Evolutionary conservation across 2,113 vertebrate genomes (phyloP), one percentile per base, ranked within the genome.

Genomic region (Hippolais icterina): DNA sequence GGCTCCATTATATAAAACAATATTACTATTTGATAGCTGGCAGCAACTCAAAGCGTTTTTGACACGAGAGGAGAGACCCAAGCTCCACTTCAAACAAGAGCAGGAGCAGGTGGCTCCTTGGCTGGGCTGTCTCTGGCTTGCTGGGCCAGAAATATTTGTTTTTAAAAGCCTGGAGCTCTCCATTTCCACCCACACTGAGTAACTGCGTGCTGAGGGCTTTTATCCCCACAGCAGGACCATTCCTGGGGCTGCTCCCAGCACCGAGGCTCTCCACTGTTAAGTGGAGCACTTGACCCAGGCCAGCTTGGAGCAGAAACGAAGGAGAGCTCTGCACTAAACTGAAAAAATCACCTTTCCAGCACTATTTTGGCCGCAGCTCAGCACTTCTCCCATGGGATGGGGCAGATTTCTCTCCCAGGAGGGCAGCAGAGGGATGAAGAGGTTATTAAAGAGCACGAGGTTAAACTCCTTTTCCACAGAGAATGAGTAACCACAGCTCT

Each of bases 311-410:
- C 37, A 44, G 44, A 10, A 79, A 31, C 0, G 12, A 46, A 41
- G 56, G 27, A 15, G 9, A 72, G 31, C 57, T 91, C 65, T 49
- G 37, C 57, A 27, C 24, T 41, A 29, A 41, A 56, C 12, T 8
- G 0, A 70, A 87, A 87, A 77, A 80, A 46, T 20, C 37, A 27
- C 44, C 6, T 82, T 68, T 3, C 9, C 61, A 83, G 57, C 41
- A 3, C 7, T 11, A 0, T 23, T 60, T n/a, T 4, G 6, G 50
- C 18, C 23, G 24, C 5, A 0, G 76, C 12, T 78, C 5, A 0
- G 29, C 57, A 50, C 47, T 12, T 2, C 6, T 18, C 41, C 24
- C 7, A 0, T 1, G 2, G 19, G 71, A 23, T 1, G 1, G 44
- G 56, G 23, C 35, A 74, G 39, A 6, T 52, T 60, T 47, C 47